Base-by-base conservation (phyloP, 64 coral and sea anemone species). In the Cladopsammia gracilis region DNA sequence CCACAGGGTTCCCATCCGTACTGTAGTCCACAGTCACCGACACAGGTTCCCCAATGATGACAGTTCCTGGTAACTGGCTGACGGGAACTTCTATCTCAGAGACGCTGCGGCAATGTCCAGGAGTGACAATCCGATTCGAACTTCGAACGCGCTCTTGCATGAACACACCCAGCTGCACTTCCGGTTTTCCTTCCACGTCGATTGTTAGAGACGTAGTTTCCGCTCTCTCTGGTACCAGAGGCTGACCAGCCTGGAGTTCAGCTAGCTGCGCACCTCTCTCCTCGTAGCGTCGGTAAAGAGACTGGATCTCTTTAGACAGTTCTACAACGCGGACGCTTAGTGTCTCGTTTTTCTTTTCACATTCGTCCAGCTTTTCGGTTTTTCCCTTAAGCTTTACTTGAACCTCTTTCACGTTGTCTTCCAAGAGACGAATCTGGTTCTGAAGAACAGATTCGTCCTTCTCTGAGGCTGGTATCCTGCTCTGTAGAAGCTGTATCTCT, bases 401-500 rank as follows among this genome's bases (percentile, higher is more conserved):
- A 49, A 50, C 60, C 6, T 84, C 80, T 22, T 68, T 84, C 8
- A 84, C 80, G 19, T 67, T 84, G 61, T 23, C 47, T 62, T 84
- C 80, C 62, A 84, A 51, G 25, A 84, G 62, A n/a, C 62, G 60
- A 59, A 84, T 84, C 20, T 48, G 80, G 42, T 68, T 68, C 3
- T 84, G 80, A 48, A 84, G 80, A 3, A 84, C 80, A 1, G 80
- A 84, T 47, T 84, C 80, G 60, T 84, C 80, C 20, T 84, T 84
- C 4, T 84, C 80, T 44, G 80, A 84, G 19, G 80, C 80, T 20
- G 80, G 80, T 67, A 84, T 84, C 46, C 80, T 66, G 43, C 80
- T 84, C n/a, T 84, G 80, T 1, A 84, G 80, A 48, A 84, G 80
- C 67, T 84, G 80, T 25, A 84, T 84, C 62, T 84, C 80, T 14